Conservation (phyloP, 2,797 vertebrate species). For the Lophotriccus pileatus region DNA sequence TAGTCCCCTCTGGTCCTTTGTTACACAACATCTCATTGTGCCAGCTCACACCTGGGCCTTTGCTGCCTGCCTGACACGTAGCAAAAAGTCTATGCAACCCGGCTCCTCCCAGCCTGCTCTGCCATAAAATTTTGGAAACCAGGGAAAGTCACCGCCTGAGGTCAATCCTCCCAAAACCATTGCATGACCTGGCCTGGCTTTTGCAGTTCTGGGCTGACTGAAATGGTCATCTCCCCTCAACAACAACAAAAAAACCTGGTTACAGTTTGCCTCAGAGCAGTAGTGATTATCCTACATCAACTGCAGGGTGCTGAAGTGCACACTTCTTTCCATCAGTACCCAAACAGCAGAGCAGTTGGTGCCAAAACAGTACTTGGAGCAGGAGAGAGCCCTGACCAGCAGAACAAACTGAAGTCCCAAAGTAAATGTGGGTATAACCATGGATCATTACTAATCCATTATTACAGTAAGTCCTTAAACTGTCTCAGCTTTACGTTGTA, state of each 20-base stretch:
- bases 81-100: fast-evolving
- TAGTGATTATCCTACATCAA: background rate
- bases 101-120: background rate
- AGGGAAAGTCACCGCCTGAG: background rate
- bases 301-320: fast-evolving
- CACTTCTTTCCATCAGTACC: fast-evolving
- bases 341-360: background rate
- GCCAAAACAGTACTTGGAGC: background rate
- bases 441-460: background rate
- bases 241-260: background rate
- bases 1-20: background rate
- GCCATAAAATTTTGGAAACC: background rate
- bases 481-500: background rate
- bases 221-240: background rate
- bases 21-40: background rate
- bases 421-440: background rate
- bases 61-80: fast-evolving
- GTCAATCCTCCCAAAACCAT: background rate
- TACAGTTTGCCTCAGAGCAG: background rate
- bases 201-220: background rate
- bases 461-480: background rate
- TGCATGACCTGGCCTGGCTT: background rate
- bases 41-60: background rate
- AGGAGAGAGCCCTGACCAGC: background rate
- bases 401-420: background rate